Evolutionary conservation across 1,140 invertebrate genomes (phyloP).

Genomic region (Pinna nobilis): DNA sequence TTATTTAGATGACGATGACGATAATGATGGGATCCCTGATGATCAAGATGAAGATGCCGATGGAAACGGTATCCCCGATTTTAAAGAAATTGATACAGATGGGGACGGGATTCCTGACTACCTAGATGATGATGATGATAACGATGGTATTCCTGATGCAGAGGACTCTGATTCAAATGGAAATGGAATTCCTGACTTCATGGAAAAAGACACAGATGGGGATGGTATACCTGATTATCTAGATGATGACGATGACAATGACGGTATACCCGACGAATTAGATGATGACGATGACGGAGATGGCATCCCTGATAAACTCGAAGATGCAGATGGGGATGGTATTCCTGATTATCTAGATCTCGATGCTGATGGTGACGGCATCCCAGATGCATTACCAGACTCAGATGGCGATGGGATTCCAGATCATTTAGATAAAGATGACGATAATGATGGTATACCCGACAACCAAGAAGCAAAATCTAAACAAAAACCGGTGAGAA

Average conservation of each 20-base stretch:
- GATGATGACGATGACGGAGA: slow-evolving; percentile 64
- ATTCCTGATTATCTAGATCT: slow-evolving; percentile 67
- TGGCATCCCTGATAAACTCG: slow-evolving; percentile 63
- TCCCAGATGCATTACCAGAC: slow-evolving; percentile 58
- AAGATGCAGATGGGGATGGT: slow-evolving; percentile 65
- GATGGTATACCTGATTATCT: slow-evolving; percentile 66
- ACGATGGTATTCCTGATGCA: slow-evolving; percentile 64
- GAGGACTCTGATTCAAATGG: slow-evolving; percentile 60
- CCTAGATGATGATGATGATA: slow-evolving; percentile 66
- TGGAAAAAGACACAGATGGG: slow-evolving; percentile 62
- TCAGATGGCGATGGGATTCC: slow-evolving; percentile 65
- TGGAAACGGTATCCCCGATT: slow-evolving; percentile 64
- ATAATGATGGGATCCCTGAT: slow-evolving; percentile 70
- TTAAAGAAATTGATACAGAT: slow-evolving; percentile 59
- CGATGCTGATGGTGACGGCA: slow-evolving; percentile 67
- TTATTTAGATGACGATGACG: slow-evolving; percentile 63
- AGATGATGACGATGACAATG: slow-evolving; percentile 68
- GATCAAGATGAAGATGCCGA: slow-evolving; percentile 60
- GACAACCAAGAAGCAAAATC: slow-evolving; percentile 52
- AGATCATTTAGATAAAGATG: slow-evolving; percentile 59
- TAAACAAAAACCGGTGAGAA: neutral
- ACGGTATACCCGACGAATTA: slow-evolving; percentile 64
- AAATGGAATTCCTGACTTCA: slow-evolving; percentile 60
- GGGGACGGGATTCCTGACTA: slow-evolving; percentile 67
- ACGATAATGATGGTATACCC: slow-evolving; percentile 65